Conservation (phyloP, 1,140 invertebrate genomes). For the Planococcus citri region DNA sequence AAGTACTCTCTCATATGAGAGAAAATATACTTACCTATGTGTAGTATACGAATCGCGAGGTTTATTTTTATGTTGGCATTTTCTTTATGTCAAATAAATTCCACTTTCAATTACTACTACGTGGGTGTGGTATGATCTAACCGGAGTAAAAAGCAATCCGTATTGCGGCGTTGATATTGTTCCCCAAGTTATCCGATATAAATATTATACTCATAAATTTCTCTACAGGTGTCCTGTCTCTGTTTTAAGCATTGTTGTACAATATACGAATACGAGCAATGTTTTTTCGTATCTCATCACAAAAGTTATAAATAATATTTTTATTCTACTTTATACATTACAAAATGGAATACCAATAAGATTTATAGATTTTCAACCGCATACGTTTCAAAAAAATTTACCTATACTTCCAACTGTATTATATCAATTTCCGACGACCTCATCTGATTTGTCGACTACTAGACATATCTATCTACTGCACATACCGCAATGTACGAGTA, state of each 20-base stretch:
- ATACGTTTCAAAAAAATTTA: background rate
- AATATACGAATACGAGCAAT: background rate
- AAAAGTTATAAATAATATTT: conserved; percentile 20
- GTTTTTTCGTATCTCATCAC: conserved; percentile 16
- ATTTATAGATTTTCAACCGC: background rate
- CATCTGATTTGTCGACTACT: background rate
- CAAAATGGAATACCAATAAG: background rate
- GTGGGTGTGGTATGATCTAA: conserved; percentile 17
- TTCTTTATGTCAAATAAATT: conserved; percentile 18
- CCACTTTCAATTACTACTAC: conserved; percentile 13
- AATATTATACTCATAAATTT: conserved; percentile 19
- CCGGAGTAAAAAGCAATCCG: conserved; percentile 6
- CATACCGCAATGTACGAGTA: too few species aligned
- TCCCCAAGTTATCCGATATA: conserved; percentile 16
- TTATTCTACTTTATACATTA: conserved; percentile 2
- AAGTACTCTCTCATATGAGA: background rate
- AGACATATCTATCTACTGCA: too few species aligned
- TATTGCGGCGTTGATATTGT: conserved; percentile 17
- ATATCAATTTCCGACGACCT: background rate
- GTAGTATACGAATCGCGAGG: background rate
- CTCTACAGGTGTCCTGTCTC: conserved; percentile 17
- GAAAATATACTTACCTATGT: background rate
- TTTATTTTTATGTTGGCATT: conserved; percentile 15
- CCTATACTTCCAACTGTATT: background rate
- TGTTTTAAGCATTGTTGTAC: conserved; percentile 15